phyloP scores from a whole-genome alignment of 2,888 invertebrate species.

The Lycocerus yunnanus region DNA sequence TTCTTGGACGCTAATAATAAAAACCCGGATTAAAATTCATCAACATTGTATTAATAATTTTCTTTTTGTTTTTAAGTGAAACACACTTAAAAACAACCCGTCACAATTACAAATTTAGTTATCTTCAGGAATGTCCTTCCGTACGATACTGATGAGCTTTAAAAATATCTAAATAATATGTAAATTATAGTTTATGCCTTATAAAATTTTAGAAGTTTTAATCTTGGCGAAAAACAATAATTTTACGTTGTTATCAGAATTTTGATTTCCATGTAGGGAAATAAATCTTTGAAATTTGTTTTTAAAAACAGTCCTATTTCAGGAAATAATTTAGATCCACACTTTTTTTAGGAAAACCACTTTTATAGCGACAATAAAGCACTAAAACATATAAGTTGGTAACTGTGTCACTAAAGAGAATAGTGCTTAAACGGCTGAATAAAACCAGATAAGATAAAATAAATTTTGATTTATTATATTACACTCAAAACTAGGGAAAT shows the following conservation, averaged over 20 bases:
- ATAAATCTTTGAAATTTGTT: not conserved
- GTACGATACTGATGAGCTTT: too few relatives aligned
- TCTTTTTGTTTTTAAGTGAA: too few relatives aligned
- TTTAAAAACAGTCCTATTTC: not conserved
- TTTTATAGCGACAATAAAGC: not conserved
- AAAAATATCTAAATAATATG: too few relatives aligned
- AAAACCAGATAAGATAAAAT: not conserved
- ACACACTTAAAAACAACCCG: too few relatives aligned
- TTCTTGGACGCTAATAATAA: too few relatives aligned
- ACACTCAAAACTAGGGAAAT: not conserved
- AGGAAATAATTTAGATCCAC: not conserved
- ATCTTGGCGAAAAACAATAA: not conserved
- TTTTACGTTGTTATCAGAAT: not conserved
- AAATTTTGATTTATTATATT: not conserved
- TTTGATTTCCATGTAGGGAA: not conserved
- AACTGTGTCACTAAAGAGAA: not conserved
- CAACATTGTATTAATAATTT: too few relatives aligned
- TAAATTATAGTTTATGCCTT: too few relatives aligned
- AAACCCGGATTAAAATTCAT: too few relatives aligned
- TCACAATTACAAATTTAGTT: too few relatives aligned
- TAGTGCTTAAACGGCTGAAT: not conserved
- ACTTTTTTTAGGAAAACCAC: not conserved
- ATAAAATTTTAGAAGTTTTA: not conserved
- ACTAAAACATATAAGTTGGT: not conserved
- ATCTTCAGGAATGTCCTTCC: too few relatives aligned